Conservation (phyloP, 2,113 vertebrate species). For the Dasyornis broadbenti region DNA sequence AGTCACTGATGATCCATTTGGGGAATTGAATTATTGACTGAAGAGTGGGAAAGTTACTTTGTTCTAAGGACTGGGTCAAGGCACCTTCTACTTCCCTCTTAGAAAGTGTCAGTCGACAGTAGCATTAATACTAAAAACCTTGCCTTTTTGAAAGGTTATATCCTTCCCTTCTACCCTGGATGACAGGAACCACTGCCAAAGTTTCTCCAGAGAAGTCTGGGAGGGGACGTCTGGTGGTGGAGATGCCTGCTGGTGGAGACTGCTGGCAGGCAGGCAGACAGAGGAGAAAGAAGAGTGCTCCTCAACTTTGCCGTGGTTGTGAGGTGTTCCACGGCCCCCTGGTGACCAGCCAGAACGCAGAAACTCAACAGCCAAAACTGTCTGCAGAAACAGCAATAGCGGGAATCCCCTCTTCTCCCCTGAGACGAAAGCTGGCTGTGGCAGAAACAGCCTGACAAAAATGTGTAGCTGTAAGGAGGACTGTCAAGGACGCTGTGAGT, state of each 20-base stretch:
- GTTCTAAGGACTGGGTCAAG: neutral
- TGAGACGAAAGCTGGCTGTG: neutral
- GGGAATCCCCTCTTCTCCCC: fast-evolving
- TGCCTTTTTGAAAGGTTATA: neutral
- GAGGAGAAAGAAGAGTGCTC: neutral
- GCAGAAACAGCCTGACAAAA: neutral
- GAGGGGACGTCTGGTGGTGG: neutral
- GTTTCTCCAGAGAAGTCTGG: neutral
- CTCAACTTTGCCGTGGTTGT: neutral
- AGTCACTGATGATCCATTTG: neutral
- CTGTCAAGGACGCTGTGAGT: neutral
- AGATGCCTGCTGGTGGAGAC: neutral
- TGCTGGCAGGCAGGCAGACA: neutral
- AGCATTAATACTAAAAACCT: neutral
- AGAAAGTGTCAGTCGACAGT: neutral
- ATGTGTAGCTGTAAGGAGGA: neutral
- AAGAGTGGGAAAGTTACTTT: neutral
- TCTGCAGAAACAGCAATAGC: neutral
- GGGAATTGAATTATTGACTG: neutral
- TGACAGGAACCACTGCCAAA: neutral
- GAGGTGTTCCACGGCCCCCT: neutral
- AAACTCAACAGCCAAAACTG: neutral
- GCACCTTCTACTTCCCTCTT: neutral
- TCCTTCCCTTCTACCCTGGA: neutral
- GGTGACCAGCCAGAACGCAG: neutral